Percentiles rank a stretch among this genome's conserved stretches.
Evolutionary conservation across 2,113 vertebrate genomes (phyloP).

Genomic region (Uria lomvia): DNA sequence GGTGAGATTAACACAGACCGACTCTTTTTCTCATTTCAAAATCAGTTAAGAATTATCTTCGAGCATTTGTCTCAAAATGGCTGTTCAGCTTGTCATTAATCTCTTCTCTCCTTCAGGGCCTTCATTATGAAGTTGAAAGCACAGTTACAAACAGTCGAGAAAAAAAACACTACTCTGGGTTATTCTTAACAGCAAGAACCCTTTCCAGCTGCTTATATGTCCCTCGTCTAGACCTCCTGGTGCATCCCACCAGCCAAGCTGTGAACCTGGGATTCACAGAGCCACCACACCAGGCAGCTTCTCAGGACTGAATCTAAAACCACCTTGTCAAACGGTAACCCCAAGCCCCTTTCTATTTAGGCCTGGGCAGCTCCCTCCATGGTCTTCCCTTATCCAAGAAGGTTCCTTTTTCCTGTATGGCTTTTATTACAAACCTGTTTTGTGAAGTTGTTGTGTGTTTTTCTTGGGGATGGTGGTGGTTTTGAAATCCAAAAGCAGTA

Average conservation of each 20-base stretch:
- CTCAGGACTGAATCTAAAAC: not conserved
- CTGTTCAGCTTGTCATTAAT: not conserved
- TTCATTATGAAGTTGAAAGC: not conserved
- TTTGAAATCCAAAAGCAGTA: not conserved
- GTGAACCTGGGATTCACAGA: not conserved
- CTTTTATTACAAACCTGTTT: not conserved
- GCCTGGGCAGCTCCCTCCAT: not conserved
- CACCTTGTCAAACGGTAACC: not conserved
- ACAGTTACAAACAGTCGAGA: not conserved
- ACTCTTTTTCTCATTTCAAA: not conserved
- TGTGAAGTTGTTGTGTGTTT: not conserved
- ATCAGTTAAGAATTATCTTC: not conserved
- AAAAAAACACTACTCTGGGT: not conserved
- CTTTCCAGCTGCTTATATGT: not conserved
- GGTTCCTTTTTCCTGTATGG: not conserved
- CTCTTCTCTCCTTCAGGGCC: not conserved
- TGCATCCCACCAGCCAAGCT: not conserved
- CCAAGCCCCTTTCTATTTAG: not conserved
- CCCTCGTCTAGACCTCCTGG: not conserved
- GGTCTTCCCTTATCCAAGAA: not conserved
- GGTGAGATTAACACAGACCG: not conserved
- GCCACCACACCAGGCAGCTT: not conserved
- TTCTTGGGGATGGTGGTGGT: not conserved
- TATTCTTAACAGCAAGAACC: not conserved
- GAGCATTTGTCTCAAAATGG: not conserved